Evolutionary conservation across 2,113 vertebrate genomes (phyloP), one percentile per base, ranked within the genome.

Genomic region (Neolamprologus fasciatus): DNA sequence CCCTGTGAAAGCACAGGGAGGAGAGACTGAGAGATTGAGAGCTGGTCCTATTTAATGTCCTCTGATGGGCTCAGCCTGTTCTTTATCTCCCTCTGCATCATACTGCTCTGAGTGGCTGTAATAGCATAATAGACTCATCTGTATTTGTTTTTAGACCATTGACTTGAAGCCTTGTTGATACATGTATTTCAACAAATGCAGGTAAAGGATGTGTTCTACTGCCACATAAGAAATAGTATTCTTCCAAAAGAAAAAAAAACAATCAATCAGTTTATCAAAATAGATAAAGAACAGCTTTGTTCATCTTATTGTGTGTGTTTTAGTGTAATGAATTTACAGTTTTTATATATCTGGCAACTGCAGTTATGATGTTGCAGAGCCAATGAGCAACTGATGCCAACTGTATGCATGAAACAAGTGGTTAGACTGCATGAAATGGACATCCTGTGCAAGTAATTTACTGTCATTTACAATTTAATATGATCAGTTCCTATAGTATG

Each of bases 121-220:
- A 96, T 95, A 92, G 93, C 89, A 95, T 95, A 95, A 95, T 93
- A 93, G 92, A 91, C 89, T 95, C 89, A 94, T 95, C 94, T 95
- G 92, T 90, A 94, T 95, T 96, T 94, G 91, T 94, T 94, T 94
- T 94, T 87, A 85, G 89, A 89, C 89, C 89, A 90, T 91, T 93
- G 88, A 93, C 93, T 94, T 93, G 54, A 91, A 91, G 91, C 78
- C 87, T 89, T 86, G 91, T 91, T 95, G 91, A 94, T 93, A 89
- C 84, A 91, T 90, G 83, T 84, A 86, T 94, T 91, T 92, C 66
- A 87, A 83, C 84, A 86, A 90, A 90, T 89, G 85, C 68, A 91
- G 81, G 73, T 88, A 89, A 84, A 92, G 57, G 8, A 82, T 63
- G 82, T 90, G 90, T 89, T 68, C 82, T 7, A 45, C 88, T 89